Evolutionary conservation across 1,140 invertebrate species (phyloP).

Genomic region (Penaeus chinensis): DNA sequence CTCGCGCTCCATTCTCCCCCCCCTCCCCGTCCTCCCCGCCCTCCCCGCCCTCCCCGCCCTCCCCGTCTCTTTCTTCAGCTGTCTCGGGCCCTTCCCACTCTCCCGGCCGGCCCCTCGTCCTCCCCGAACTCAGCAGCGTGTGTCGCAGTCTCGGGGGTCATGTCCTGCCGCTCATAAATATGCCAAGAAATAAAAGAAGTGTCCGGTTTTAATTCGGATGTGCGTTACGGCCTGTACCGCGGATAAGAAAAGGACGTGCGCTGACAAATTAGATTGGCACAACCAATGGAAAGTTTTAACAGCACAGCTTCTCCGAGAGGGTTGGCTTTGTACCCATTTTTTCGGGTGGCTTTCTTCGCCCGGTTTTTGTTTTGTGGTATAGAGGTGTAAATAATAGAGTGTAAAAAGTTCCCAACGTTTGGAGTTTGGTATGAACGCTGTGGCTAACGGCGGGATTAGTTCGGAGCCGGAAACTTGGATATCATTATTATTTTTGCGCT

Average conservation of each 20-base stretch:
- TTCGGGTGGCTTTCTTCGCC: too few relatives aligned
- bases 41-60: too few relatives aligned
- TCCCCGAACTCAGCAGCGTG: background rate
- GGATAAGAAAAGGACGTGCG: background rate
- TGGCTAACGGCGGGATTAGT: too few relatives aligned
- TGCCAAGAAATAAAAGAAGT: conserved; percentile 39
- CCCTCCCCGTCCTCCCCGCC: too few relatives aligned
- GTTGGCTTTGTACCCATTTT: conserved; percentile 1
- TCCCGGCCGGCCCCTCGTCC: background rate
- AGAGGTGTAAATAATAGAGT: too few relatives aligned
- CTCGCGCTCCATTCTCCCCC: too few relatives aligned
- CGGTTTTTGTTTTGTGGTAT: too few relatives aligned
- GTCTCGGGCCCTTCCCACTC: background rate
- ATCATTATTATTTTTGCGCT: too few relatives aligned
- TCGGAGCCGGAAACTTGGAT: too few relatives aligned
- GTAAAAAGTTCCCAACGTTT: too few relatives aligned
- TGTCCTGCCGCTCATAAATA: conserved; percentile 33
- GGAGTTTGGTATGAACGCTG: too few relatives aligned
- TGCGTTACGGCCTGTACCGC: conserved; percentile 24
- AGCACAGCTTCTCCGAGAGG: conserved; percentile 1
- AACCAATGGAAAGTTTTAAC: conserved; percentile 16
- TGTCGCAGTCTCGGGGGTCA: conserved; percentile 33
- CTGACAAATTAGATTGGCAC: conserved; percentile 36
- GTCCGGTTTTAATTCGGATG: conserved; percentile 45
- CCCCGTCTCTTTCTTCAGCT: background rate